Evolutionary conservation across 2,888 invertebrate genomes (phyloP).

Genomic region (Druceiella hillmani): DNA sequence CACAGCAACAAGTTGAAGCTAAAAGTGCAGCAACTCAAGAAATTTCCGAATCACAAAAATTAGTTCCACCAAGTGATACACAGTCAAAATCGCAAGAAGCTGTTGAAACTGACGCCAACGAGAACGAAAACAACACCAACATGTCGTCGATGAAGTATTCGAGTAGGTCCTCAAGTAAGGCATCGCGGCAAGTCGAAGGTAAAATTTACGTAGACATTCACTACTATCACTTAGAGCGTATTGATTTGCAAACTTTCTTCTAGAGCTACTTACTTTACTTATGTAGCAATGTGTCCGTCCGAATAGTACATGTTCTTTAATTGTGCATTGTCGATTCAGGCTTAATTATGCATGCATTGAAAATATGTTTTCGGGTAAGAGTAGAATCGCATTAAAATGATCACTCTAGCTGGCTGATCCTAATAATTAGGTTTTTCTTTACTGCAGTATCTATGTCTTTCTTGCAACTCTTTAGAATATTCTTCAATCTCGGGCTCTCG

Average conservation of each 20-base stretch:
- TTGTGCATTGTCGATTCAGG: too few species aligned
- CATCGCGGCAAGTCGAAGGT: constrained; percentile 60
- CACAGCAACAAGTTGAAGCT: not conserved
- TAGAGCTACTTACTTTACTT: too few species aligned
- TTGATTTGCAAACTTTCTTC: too few species aligned
- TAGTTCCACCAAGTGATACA: constrained; percentile 8
- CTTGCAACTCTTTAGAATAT: constrained; percentile 38
- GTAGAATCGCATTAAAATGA: too few species aligned
- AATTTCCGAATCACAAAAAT: constrained; percentile 5
- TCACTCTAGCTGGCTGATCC: too few species aligned
- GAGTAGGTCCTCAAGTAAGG: constrained; percentile 55
- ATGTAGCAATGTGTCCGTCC: too few species aligned
- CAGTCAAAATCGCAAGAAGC: constrained; percentile 10
- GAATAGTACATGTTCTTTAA: too few species aligned
- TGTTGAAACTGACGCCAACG: constrained; percentile 38
- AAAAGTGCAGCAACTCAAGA: constrained; percentile 1
- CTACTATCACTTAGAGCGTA: too few species aligned
- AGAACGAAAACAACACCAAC: constrained; percentile 38
- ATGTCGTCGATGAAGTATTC: constrained; percentile 55
- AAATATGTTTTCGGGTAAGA: too few species aligned
- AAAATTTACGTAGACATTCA: constrained; percentile 25
- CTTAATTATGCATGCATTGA: too few species aligned
- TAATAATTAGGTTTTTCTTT: too few species aligned
- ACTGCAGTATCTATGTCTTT: too few species aligned
- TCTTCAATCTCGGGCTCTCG: constrained; percentile 37